Evolutionary conservation across 2,797 vertebrate species (phyloP).

Genomic region (Hafferia zeledoni): DNA sequence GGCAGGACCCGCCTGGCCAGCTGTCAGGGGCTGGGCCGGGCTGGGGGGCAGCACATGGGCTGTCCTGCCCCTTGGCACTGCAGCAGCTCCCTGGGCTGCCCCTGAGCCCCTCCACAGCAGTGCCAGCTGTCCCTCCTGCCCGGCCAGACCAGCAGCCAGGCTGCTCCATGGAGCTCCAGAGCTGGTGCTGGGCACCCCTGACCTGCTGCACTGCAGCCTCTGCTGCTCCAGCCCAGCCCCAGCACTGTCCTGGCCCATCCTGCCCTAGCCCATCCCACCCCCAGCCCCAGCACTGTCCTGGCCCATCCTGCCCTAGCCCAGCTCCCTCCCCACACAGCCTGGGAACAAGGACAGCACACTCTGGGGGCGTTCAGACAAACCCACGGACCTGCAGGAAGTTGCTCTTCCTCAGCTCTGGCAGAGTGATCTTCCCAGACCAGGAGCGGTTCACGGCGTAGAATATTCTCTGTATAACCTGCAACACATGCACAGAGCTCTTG

Average conservation of each 20-base stretch:
- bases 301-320: not conserved
- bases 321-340: not conserved
- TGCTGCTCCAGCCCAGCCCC: not conserved
- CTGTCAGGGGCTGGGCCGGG: not conserved
- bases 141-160: not conserved
- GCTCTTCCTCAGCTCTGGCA: slow-evolving; percentile 93
- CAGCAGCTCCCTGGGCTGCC: not conserved
- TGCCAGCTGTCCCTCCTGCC: not conserved
- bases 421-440: slow-evolving; percentile 94
- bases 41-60: not conserved
- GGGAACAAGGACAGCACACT: not conserved
- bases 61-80: not conserved
- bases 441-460: slow-evolving; percentile 98
- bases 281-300: not conserved
- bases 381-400: slow-evolving; percentile 93
- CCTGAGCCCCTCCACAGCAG: not conserved
- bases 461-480: slow-evolving; percentile 97
- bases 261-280: not conserved
- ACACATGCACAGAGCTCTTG: slow-evolving; percentile 49
- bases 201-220: not conserved
- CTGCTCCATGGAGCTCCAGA: not conserved
- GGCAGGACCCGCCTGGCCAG: not conserved
- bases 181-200: rapidly evolving
- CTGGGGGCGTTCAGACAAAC: not conserved
- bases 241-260: not conserved